These are phyloP conservation scores for Drosophila anomelani DNA, from an alignment of 2,888 invertebrate genomes.

Conservation along the genomic window DNA sequence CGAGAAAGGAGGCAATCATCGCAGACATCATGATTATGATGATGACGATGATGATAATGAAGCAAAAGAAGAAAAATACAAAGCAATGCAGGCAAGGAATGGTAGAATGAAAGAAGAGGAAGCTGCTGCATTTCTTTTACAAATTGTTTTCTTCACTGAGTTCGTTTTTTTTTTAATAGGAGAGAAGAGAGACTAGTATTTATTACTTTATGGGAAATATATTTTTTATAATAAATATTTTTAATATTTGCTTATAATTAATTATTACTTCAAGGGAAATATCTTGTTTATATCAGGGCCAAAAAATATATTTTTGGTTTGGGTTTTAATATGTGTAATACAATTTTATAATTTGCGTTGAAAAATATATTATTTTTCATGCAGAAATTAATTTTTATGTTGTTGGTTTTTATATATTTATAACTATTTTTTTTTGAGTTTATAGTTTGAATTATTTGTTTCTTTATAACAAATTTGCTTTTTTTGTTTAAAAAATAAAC, in stretches of 20 bases:
- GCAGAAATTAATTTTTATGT: not conserved
- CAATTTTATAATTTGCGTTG: not conserved
- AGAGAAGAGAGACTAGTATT: not conserved
- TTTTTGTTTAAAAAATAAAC: not conserved
- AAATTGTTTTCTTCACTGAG: not conserved
- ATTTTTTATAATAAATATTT: not conserved
- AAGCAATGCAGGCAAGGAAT: slow-evolving; percentile 9
- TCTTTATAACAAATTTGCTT: not conserved
- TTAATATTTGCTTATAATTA: not conserved
- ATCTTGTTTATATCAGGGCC: not conserved
- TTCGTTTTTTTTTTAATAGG: not conserved
- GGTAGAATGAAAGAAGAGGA: slow-evolving; percentile 16
- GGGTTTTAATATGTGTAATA: not conserved
- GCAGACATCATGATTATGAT: slow-evolving; percentile 6
- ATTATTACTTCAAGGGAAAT: not conserved
- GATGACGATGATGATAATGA: slow-evolving; percentile 10
- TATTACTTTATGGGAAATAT: not conserved
- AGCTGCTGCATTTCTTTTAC: slow-evolving; percentile 13
- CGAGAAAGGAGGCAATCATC: slow-evolving; percentile 37
- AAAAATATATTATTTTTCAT: not conserved
- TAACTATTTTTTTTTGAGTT: not conserved
- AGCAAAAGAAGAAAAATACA: slow-evolving; percentile 9
- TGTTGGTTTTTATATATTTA: not conserved
- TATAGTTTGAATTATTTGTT: not conserved
- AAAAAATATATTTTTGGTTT: not conserved